Conservation (phyloP, 2,888 invertebrate genomes). For the Abscondita cerata region DNA sequence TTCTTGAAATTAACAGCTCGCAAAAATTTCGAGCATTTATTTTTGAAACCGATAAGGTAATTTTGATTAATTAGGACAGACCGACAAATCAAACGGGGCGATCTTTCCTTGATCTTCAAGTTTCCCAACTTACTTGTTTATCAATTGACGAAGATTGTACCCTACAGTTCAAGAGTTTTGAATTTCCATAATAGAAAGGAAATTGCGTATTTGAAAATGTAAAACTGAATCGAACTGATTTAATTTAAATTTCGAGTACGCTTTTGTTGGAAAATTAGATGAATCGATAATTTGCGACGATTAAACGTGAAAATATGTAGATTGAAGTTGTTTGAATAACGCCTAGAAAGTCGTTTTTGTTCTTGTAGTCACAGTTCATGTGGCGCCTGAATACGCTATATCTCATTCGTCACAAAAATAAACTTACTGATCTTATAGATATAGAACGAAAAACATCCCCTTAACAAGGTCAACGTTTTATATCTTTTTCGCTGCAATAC, state of each 20-base stretch:
- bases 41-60: conserved; percentile 6
- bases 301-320: too few relatives aligned
- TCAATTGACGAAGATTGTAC: conserved; percentile 21
- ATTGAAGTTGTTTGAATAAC: too few relatives aligned
- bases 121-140: conserved; percentile 19
- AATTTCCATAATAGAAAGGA: conserved; percentile 21
- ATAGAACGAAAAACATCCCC: conserved; percentile 55
- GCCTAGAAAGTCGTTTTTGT: conserved; percentile 16
- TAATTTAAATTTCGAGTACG: conserved; percentile 15
- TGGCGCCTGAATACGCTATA: conserved; percentile 54
- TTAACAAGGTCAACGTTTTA: conserved; percentile 51
- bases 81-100: conserved; percentile 1
- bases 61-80: conserved; percentile 7
- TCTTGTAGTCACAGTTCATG: conserved; percentile 47
- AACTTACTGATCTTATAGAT: conserved; percentile 55
- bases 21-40: background rate
- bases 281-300: too few relatives aligned
- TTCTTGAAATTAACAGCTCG: background rate
- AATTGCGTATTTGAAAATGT: conserved; percentile 23
- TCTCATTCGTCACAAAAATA: conserved; percentile 56
- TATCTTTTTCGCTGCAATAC: conserved; percentile 38
- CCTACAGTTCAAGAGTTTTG: conserved; percentile 20
- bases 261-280: too few relatives aligned
- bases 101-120: conserved; percentile 12
- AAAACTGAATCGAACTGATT: conserved; percentile 1